Base-by-base conservation (phyloP, 1,140 invertebrate genomes). In the Bombus breviceps region DNA sequence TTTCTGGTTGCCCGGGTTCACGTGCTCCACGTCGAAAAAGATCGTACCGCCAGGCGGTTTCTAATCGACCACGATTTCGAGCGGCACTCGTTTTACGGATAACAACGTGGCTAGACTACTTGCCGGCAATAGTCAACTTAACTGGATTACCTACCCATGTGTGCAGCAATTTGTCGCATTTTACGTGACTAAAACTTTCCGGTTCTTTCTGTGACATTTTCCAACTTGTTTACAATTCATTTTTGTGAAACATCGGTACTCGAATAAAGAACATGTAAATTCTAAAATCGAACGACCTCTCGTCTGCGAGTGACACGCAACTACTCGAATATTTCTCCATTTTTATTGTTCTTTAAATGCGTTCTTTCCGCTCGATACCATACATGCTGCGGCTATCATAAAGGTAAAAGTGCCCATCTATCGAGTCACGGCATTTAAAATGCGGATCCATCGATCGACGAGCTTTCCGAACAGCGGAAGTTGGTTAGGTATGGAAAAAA, bases 391-490 rank as follows among this genome's bases (percentile, higher is more conserved):
- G 32, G 37, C 22, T 34, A 39, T 28, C 75, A 43, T 28, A 43
- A 84, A 84, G 53, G 64, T 57, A 34, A 13, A 68, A 86, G 66
- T 81, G 72, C 73, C 39, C 74, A 73, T 41, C 47, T 73, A 53
- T 64, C 15, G 47, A 43, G 64, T 47, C 77, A 10, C 32, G 22
- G 69, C 59, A n/a, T 18, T 47, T 80, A 71, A 62, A 88, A 80
- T 86, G 68, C 87, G 74, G 79, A 85, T 71, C 62, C 72, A 78
- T 88, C 86, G 83, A 89, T 90, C 62, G 66, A 62, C 76, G 77
- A 41, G 88, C 32, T 72, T 72, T 47, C 43, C 62, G 39, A 64
- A 8, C 28, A 25, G 34, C 75, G 78, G 62, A 85, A 89, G 69
- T 90, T 81, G 80, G 85, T 84, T 71, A 68, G 28, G 41, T 18